Evolutionary conservation across 2,888 invertebrate genomes (phyloP).

Genomic region (Agrotis segetum): DNA sequence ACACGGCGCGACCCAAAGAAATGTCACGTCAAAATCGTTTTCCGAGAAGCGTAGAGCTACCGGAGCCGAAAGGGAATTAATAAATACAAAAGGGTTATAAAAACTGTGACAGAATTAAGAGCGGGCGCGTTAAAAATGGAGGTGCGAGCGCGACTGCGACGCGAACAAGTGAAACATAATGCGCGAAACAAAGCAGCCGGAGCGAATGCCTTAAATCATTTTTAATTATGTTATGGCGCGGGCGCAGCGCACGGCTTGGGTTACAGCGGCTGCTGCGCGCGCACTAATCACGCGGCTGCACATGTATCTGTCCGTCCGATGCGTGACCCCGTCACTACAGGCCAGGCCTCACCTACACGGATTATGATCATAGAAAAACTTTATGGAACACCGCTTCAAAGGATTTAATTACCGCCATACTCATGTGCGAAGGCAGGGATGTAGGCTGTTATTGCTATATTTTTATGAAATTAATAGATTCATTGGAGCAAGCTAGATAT

Average conservation of each 20-base stretch:
- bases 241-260: slow-evolving; percentile 78
- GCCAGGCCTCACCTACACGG: slow-evolving; percentile 51
- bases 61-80: slow-evolving; percentile 89
- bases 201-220: slow-evolving; percentile 91
- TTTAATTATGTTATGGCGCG: slow-evolving; percentile 91
- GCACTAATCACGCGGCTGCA: slow-evolving; percentile 68
- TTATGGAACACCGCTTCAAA: slow-evolving; percentile 30
- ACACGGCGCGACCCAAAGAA: slow-evolving; percentile 85
- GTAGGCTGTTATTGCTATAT: background rate
- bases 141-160: slow-evolving; percentile 83
- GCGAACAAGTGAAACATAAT: slow-evolving; percentile 91
- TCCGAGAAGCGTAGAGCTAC: slow-evolving; percentile 90
- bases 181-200: slow-evolving; percentile 91
- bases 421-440: slow-evolving; percentile 9
- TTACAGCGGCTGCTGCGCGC: slow-evolving; percentile 77
- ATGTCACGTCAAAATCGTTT: slow-evolving; percentile 89
- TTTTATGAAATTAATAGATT: slow-evolving; percentile 5
- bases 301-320: slow-evolving; percentile 74
- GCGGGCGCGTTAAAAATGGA: slow-evolving; percentile 87
- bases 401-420: slow-evolving; percentile 51
- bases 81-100: slow-evolving; percentile 90
- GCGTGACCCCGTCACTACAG: slow-evolving; percentile 72
- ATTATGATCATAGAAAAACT: slow-evolving; percentile 56
- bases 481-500: background rate
- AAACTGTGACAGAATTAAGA: slow-evolving; percentile 91